Base-by-base conservation (phyloP, 2,797 vertebrate species). In the Tenualosa thibaudeaui region DNA sequence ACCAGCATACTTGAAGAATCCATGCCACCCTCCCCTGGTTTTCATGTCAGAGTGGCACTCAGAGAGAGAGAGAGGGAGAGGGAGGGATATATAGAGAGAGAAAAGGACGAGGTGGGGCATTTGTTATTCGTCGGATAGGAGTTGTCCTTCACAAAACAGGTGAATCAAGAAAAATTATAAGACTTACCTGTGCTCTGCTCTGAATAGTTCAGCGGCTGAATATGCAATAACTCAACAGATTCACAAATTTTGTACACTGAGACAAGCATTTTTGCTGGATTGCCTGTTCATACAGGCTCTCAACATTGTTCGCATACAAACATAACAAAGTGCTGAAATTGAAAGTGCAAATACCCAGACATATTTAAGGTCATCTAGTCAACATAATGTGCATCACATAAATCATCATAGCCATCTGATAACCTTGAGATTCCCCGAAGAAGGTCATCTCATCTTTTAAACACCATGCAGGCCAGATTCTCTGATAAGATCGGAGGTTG, bases 1-100 rank as follows among this genome's bases (percentile, higher is more conserved):
- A 82, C 89, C 86, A 82, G 85, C 87, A 81, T 65, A 85, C 85
- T 88, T 86, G 84, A 83, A 90, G 90, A 87, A 86, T 82, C 85
- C 40, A 78, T 81, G 82, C 84, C 89, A 82, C 87, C 84, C 78
- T 78, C 84, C 89, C 84, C 81, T 19, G 51, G 86, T 90, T 81
- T 82, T 86, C 84, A 85, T 68, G 13, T 49, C 53, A 83, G 75
- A 84, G 81, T 58, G 83, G 82, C 81, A 50, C n/a, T 43, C 71
- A 81, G 54, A n/a, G 84, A 81, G 81, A 17, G 83, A 82, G 82
- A 82, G 81, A 88, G 43, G 84, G 50, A 78, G 7, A 37, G 26
- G 17, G 65, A 37, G 65, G 37, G 65, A 71, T 26, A 13, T 2
- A 43, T 13, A 75, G 31, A 40, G 15, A 19, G 68, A 75, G 68